Conservation (phyloP, 2,113 vertebrate species). For the Oreochromis aureus region DNA sequence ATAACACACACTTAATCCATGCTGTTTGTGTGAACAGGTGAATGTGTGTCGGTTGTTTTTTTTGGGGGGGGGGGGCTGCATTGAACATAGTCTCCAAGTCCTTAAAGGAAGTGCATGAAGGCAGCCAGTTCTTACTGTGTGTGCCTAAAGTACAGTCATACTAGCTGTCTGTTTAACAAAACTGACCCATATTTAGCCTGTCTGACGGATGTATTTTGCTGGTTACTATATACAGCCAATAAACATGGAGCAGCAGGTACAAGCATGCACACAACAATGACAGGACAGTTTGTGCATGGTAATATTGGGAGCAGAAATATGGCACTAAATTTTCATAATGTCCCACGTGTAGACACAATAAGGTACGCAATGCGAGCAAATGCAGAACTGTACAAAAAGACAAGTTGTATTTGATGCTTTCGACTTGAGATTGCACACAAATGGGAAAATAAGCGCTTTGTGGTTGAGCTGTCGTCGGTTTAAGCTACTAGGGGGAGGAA, state of each 20-base stretch:
- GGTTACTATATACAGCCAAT: not conserved
- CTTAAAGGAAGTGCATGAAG: not conserved
- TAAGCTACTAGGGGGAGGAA: not conserved
- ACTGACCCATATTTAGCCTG: not conserved
- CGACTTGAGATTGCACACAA: not conserved
- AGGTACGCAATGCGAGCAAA: not conserved
- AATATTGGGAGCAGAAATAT: not conserved
- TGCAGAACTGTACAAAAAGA: not conserved
- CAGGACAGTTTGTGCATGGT: not conserved
- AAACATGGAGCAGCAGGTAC: not conserved
- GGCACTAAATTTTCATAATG: not conserved
- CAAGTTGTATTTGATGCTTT: not conserved
- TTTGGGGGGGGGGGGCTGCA: not conserved
- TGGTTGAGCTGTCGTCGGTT: not conserved
- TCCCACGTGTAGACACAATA: not conserved
- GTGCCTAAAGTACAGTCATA: not conserved
- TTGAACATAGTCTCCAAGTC: not conserved
- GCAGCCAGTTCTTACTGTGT: not conserved
- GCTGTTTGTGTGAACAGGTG: not conserved
- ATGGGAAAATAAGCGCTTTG: not conserved
- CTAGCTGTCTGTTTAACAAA: not conserved
- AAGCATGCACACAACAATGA: not conserved
- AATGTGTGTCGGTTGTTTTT: not conserved
- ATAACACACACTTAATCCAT: not conserved
- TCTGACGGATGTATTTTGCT: not conserved